These are phyloP conservation scores for Ametastegia equiseti DNA, from an alignment of 2,888 invertebrate genomes.

Conservation along the genomic window DNA sequence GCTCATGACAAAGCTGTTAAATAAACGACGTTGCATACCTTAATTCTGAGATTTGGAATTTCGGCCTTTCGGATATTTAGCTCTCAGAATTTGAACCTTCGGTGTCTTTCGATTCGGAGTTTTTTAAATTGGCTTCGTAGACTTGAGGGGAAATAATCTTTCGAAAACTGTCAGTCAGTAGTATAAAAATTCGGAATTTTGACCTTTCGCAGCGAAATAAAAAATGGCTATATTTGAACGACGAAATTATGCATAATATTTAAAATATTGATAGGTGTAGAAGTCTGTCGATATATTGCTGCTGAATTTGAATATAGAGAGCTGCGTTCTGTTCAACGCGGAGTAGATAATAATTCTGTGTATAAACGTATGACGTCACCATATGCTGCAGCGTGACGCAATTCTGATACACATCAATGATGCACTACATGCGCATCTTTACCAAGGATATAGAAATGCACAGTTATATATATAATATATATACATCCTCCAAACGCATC, in stretches of 20 bases:
- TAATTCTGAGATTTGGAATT: too few relatives aligned
- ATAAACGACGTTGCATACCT: too few relatives aligned
- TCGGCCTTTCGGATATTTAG: too few relatives aligned
- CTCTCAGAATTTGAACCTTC: too few relatives aligned
- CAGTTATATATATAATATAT: too few relatives aligned
- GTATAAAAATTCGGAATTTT: too few relatives aligned
- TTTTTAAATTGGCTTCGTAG: too few relatives aligned
- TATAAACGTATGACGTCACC: not conserved
- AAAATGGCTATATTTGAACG: not conserved
- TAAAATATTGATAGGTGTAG: not conserved
- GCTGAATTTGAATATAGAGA: not conserved
- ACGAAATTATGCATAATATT: not conserved
- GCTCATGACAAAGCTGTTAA: too few relatives aligned
- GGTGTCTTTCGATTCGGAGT: too few relatives aligned
- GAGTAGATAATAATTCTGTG: not conserved
- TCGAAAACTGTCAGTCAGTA: too few relatives aligned
- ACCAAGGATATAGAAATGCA: not conserved
- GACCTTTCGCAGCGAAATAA: too few relatives aligned
- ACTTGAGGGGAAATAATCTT: too few relatives aligned
- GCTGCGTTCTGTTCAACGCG: not conserved
- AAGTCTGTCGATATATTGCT: not conserved
- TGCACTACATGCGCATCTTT: not conserved
- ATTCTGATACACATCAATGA: not conserved
- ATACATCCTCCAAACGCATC: not conserved
- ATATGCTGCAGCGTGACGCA: not conserved